Conservation (phyloP, 2,797 vertebrate genomes). For the Dendrocincla fuliginosa region DNA sequence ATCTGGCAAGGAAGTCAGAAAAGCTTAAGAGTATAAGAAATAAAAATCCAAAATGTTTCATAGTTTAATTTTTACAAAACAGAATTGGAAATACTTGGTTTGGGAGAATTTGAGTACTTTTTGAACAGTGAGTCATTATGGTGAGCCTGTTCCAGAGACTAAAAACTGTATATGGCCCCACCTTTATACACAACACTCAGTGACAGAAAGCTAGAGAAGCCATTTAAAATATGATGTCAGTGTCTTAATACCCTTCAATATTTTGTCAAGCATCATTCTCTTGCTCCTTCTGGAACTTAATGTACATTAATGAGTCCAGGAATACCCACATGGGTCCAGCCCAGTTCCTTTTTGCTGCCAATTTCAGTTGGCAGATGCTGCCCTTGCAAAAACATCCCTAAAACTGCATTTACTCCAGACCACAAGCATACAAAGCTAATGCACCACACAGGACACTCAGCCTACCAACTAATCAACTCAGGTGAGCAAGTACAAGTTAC, state of each 20-base stretch:
- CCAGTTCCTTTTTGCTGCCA: not conserved
- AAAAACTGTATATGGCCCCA: not conserved
- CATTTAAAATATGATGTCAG: not conserved
- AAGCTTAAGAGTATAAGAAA: not conserved
- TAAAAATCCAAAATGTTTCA: not conserved
- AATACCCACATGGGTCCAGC: not conserved
- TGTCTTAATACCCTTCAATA: not conserved
- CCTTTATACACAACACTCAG: not conserved
- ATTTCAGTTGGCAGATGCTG: not conserved
- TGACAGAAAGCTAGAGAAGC: not conserved
- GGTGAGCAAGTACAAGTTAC: not conserved
- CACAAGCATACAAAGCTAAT: not conserved
- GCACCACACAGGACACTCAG: not conserved
- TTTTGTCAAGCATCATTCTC: not conserved
- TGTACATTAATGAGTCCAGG: not conserved
- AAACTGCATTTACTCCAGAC: not conserved
- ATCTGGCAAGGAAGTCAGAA: not conserved
- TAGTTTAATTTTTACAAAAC: not conserved
- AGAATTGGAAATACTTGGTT: not conserved
- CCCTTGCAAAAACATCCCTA: not conserved
- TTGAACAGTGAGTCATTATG: not conserved
- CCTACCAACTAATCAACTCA: not conserved
- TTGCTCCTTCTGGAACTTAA: not conserved
- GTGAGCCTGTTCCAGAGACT: not conserved
- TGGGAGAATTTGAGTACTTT: not conserved